Conservation (phyloP, 1,140 invertebrate genomes). For the Drosophila triauraria region DNA sequence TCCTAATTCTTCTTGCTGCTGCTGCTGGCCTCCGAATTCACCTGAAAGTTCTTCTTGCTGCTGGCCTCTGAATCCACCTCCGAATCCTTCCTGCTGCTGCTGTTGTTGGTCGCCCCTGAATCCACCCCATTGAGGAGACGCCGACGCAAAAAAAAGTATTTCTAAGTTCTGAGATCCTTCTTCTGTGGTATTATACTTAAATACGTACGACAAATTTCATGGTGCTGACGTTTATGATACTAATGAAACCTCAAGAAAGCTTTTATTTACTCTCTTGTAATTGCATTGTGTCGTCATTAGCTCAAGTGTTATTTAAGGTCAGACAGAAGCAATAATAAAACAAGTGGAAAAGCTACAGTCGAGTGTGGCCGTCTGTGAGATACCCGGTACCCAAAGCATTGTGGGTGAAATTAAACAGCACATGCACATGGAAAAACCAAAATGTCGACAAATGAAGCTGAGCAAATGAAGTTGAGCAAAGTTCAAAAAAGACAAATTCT, state of each 20-base stretch:
- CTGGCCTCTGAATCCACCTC: conserved; percentile 3
- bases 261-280: conserved; percentile 32
- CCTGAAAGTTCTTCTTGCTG: conserved; percentile 15
- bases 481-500: too few species aligned
- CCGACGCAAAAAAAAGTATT: not conserved
- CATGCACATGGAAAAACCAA: too few species aligned
- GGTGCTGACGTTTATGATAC: conserved; percentile 1
- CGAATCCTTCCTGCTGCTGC: conserved; percentile 26
- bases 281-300: conserved; percentile 12
- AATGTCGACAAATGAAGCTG: too few species aligned
- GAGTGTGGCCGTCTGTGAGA: too few species aligned
- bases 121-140: conserved; percentile 18
- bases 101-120: conserved; percentile 10
- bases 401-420: too few species aligned
- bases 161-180: not conserved
- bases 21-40: conserved; percentile 16
- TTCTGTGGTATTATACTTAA: not conserved
- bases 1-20: not conserved
- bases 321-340: not conserved
- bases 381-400: too few species aligned
- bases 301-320: not conserved
- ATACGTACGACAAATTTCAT: conserved; percentile 35
- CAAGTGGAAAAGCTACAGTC: too few species aligned
- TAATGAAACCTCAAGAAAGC: not conserved
- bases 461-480: too few species aligned